Evolutionary conservation across 2,797 vertebrate genomes (phyloP), one percentile per base, ranked within the genome.

Genomic region (Mastacembelus armatus): DNA sequence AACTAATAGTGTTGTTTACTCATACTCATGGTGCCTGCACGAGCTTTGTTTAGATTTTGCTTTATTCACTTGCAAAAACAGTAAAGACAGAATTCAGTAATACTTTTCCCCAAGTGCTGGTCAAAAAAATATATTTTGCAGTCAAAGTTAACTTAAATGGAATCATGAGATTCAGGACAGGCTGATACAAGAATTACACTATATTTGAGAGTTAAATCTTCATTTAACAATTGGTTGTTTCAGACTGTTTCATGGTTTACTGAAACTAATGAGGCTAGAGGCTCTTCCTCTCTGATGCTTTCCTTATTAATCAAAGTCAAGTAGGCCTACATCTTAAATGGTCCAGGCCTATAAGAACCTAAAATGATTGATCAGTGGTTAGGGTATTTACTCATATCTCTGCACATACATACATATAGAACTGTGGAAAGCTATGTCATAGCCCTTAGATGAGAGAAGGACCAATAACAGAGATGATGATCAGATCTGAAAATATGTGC

Each of bases 1-100:
- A 87, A 80, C 86, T 93, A 91, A 93, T 89, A 91, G 89, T 84
- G 81, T 74, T 83, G 85, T 74, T 71, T 79, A n/a, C n/a, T n/a
- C n/a, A n/a, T n/a, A n/a, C n/a, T n/a, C n/a, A 80, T 64, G 80
- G 74, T 90, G 81, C 84, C 85, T 88, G 75, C 77, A 77, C 74
- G 63, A 77, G 81, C 79, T 81, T 71, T 63, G 77, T 78, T 75
- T 72, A 60, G 78, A 85, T 78, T 74, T 64, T 2, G 43, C 49
- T 59, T 58, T 77, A 70, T 84, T 91, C 85, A 85, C 61, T 66
- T 63, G 26, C 59, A 80, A 73, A 88, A 78, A 81, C 52, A 43
- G 83, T 19, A 33, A 52, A 69, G 77, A 52, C 48, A 39, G 77
- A 86, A 87, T 78, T 81, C 68, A 72, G 77, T 82, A 68, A 81